Evolutionary conservation across 2,113 vertebrate genomes (phyloP).

Genomic region (Emydocephalus ijimae): DNA sequence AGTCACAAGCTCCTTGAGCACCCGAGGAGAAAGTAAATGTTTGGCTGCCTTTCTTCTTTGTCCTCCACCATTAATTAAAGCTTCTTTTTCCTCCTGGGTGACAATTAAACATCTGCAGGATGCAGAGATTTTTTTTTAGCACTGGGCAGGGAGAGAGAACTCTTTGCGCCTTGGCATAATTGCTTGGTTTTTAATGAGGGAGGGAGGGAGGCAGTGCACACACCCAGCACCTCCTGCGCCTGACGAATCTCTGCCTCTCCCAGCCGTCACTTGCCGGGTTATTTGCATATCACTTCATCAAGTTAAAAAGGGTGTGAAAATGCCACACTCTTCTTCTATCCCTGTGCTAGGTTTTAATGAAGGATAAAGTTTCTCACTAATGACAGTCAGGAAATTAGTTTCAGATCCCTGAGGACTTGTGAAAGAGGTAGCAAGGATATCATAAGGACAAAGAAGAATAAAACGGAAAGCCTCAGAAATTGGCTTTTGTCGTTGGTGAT

Average conservation of each 20-base stretch:
- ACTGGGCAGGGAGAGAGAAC: slow-evolving; percentile 32
- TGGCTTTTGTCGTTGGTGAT: slow-evolving; percentile 17
- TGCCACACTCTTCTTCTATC: slow-evolving; percentile 53
- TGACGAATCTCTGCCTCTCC: slow-evolving; percentile 65
- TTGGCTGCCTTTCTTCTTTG: slow-evolving; percentile 22
- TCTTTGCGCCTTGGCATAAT: slow-evolving; percentile 56
- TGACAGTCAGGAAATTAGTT: slow-evolving; percentile 73
- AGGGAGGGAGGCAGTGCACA: slow-evolving; percentile 20
- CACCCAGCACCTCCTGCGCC: slow-evolving; percentile 16
- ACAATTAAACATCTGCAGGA: slow-evolving; percentile 65
- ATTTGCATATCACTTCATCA: slow-evolving; percentile 73
- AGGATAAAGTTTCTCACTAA: slow-evolving; percentile 69
- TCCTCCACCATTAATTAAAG: slow-evolving; percentile 37
- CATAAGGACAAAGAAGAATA: slow-evolving; percentile 32
- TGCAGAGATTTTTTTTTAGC: slow-evolving; percentile 37
- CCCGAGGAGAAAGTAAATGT: background rate
- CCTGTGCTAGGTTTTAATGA: slow-evolving; percentile 67
- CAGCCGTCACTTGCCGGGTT: slow-evolving; percentile 64
- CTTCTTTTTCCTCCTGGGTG: slow-evolving; percentile 33
- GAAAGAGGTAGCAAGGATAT: slow-evolving; percentile 59
- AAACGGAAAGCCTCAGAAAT: slow-evolving; percentile 29
- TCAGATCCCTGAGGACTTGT: slow-evolving; percentile 57
- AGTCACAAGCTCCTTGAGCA: slow-evolving; percentile 27
- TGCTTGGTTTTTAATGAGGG: slow-evolving; percentile 73
- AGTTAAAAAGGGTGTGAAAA: slow-evolving; percentile 58